Evolutionary conservation across 2,797 vertebrate genomes (phyloP).

Genomic region (Esox lucius): DNA sequence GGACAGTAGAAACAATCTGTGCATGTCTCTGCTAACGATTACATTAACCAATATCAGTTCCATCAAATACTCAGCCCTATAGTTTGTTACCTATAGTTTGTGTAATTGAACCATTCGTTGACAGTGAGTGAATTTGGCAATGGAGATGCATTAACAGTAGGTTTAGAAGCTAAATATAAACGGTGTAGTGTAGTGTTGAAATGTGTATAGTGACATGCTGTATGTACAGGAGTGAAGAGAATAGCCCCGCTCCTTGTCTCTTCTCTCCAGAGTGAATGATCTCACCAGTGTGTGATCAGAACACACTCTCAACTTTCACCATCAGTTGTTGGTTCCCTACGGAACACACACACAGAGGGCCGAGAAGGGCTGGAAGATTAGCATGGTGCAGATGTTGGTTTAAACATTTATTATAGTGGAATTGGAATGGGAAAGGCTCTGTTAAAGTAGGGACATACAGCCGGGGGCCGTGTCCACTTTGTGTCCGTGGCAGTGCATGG

Average conservation of each 20-base stretch:
- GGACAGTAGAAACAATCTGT: neutral
- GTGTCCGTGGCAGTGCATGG: constrained; percentile 36
- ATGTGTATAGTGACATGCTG: neutral
- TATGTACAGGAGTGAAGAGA: neutral
- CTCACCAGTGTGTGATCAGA: constrained; percentile 31
- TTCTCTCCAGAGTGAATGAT: constrained; percentile 46
- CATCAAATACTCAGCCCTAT: neutral
- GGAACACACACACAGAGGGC: neutral
- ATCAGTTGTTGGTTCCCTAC: constrained; percentile 12
- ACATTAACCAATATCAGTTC: neutral
- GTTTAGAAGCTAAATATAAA: neutral
- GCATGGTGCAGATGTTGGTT: constrained; percentile 64
- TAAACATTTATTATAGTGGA: constrained; percentile 66
- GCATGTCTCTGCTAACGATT: neutral
- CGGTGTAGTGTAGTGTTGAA: neutral
- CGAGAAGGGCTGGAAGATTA: constrained; percentile 13
- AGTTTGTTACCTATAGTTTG: neutral
- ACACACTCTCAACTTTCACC: constrained; percentile 45
- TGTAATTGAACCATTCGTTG: neutral
- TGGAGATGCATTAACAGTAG: neutral
- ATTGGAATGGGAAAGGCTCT: constrained; percentile 51
- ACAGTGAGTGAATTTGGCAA: neutral
- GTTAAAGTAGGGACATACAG: constrained; percentile 10
- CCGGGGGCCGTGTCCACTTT: constrained; percentile 27
- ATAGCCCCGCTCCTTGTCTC: constrained; percentile 15